phyloP scores from a whole-genome alignment of 1,140 invertebrate genomes.

The Uloborus diversus region DNA sequence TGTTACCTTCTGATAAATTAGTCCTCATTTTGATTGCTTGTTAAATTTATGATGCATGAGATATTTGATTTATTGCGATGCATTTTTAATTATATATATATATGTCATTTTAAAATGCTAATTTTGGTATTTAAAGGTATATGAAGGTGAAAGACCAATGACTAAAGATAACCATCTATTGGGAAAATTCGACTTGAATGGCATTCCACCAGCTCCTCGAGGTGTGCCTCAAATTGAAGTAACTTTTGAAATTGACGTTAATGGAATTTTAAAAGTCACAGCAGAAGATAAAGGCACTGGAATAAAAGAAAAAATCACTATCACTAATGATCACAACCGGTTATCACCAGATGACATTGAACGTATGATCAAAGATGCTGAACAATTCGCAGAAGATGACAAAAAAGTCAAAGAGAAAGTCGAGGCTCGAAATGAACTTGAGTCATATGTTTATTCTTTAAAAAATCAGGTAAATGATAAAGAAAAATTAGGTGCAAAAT shows the following conservation, averaged over 20 bases:
- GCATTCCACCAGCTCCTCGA: conserved; percentile 96
- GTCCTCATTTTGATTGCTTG: too few relatives aligned
- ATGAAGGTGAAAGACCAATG: conserved; percentile 98
- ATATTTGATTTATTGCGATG: not conserved
- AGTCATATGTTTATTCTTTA: conserved; percentile 97
- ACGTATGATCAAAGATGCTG: conserved; percentile 98
- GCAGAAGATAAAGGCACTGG: conserved; percentile 99
- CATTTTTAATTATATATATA: not conserved
- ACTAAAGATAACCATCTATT: conserved; percentile 98
- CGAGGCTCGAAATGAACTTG: conserved; percentile 86
- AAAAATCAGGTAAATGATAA: conserved; percentile 95
- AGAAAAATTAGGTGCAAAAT: conserved; percentile 97
- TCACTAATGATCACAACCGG: conserved; percentile 98
- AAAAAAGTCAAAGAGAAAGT: conserved; percentile 97
- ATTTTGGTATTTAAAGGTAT: conserved; percentile 76
- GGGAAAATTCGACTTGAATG: conserved; percentile 98
- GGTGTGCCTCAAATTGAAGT: conserved; percentile 89
- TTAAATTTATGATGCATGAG: too few relatives aligned
- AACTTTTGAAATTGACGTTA: conserved; percentile 99
- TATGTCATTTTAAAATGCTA: not conserved
- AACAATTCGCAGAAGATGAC: conserved; percentile 98
- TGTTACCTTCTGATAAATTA: too few relatives aligned
- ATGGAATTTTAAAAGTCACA: conserved; percentile 95
- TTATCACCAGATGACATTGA: conserved; percentile 99
- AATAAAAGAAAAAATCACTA: conserved; percentile 98